A percentile compares a stretch with the other conserved stretches of the same genome.
phyloP scores from a whole-genome alignment of 2,797 vertebrate genomes.

The Spheniscus humboldti region DNA sequence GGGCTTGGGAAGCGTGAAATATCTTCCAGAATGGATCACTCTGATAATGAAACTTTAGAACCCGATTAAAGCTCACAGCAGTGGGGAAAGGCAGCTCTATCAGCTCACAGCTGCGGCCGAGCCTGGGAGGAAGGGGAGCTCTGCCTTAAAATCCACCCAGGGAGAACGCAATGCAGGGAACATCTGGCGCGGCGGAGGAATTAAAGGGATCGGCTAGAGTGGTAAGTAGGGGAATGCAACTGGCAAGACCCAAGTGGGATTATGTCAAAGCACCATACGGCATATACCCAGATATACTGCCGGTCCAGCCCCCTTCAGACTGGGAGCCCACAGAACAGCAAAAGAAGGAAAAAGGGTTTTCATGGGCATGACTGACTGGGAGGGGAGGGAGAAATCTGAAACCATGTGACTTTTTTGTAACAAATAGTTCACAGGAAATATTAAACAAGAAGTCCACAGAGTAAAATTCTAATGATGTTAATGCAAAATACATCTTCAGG shows the following conservation, averaged over 20 bases:
- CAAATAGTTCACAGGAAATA: background rate
- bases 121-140: constrained; percentile 32
- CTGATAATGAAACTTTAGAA: constrained; percentile 71
- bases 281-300: background rate
- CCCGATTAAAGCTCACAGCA: constrained; percentile 52
- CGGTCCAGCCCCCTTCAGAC: background rate
- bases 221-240: background rate
- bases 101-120: constrained; percentile 51
- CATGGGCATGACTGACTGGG: background rate
- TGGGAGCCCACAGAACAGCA: background rate
- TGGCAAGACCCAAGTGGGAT: constrained; percentile 7
- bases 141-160: constrained; percentile 63
- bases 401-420: background rate
- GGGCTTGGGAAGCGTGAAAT: constrained; percentile 36
- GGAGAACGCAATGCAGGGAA: constrained; percentile 61
- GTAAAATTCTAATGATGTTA: background rate
- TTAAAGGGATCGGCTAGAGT: background rate
- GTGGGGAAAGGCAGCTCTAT: constrained; percentile 45
- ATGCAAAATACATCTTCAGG: background rate
- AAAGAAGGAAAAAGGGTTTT: background rate
- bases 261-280: background rate
- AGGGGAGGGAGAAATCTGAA: background rate
- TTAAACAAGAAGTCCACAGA: background rate
- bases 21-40: constrained; percentile 57
- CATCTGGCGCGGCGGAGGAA: constrained; percentile 56